phyloP scores from a whole-genome alignment of 1,140 invertebrate species.

The Ladona fulva region DNA sequence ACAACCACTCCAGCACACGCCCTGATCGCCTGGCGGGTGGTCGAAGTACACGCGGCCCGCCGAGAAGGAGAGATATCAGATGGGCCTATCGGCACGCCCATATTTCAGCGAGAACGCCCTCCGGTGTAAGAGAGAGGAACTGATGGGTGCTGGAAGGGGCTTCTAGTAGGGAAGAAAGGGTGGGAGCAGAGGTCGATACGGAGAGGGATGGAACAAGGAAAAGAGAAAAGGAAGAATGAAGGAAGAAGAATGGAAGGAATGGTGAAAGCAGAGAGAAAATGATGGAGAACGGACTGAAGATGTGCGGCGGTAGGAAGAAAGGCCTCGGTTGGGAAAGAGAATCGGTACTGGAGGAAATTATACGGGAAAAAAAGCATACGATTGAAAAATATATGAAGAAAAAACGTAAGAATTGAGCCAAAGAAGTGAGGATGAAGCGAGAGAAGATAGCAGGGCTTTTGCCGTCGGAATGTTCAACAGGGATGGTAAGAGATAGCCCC shows the following conservation, averaged over 20 bases:
- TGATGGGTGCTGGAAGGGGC: background rate
- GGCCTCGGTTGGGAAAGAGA: background rate
- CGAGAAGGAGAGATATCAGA: background rate
- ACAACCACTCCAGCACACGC: background rate
- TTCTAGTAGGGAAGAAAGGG: background rate
- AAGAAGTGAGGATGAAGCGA: too few species aligned
- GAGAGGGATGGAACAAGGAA: background rate
- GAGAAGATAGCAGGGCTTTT: too few species aligned
- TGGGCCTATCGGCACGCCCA: background rate
- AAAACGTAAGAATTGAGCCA: too few species aligned
- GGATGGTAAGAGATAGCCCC: too few species aligned
- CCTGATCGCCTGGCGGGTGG: background rate
- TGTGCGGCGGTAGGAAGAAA: background rate
- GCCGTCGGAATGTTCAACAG: too few species aligned
- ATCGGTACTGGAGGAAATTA: background rate
- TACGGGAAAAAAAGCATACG: background rate
- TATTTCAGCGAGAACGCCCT: background rate
- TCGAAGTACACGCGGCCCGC: background rate
- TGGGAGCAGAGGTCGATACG: background rate
- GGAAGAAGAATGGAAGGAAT: background rate
- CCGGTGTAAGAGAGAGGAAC: background rate
- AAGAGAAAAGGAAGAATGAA: background rate
- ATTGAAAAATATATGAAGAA: background rate
- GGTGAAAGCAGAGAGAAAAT: background rate
- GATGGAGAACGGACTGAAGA: background rate